phyloP scores from a whole-genome alignment of 2,888 invertebrate genomes.

The Yponomeuta evonymella region DNA sequence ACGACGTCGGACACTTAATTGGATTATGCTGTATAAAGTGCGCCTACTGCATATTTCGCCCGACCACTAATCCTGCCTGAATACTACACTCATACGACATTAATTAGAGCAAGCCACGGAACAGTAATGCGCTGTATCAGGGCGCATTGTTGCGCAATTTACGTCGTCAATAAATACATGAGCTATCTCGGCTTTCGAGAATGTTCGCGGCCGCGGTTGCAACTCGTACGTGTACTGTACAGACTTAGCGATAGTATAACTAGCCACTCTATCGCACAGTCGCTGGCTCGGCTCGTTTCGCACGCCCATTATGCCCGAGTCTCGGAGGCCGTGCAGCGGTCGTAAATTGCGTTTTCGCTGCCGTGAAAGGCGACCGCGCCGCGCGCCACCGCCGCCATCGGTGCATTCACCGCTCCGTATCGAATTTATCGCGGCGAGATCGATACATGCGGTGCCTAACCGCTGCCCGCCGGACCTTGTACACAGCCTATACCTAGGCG shows the following conservation, averaged over 20 bases:
- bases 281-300: conserved; percentile 24
- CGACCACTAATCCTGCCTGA: conserved; percentile 25
- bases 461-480: conserved; percentile 34
- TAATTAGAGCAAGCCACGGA: conserved; percentile 12
- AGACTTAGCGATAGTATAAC: conserved; percentile 4
- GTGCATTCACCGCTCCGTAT: conserved; percentile 67
- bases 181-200: conserved; percentile 64
- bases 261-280: conserved; percentile 23
- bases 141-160: conserved; percentile 50
- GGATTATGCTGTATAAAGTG: conserved; percentile 44
- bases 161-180: conserved; percentile 52
- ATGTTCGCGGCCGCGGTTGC: conserved; percentile 51
- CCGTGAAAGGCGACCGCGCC: conserved; percentile 59
- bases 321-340: conserved; percentile 37
- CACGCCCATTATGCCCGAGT: conserved; percentile 26
- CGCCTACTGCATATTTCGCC: conserved; percentile 28
- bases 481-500: conserved; percentile 45
- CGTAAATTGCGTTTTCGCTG: conserved; percentile 57
- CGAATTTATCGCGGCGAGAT: conserved; percentile 65
- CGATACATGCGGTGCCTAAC: conserved; percentile 47
- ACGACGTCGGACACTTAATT: conserved; percentile 40
- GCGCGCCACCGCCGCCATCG: conserved; percentile 30
- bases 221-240: conserved; percentile 7
- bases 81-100: conserved; percentile 25
- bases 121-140: conserved; percentile 33